These are phyloP conservation scores for Oreohelix idahoensis DNA, from an alignment of 1,140 invertebrate species.

Conservation along the genomic window DNA sequence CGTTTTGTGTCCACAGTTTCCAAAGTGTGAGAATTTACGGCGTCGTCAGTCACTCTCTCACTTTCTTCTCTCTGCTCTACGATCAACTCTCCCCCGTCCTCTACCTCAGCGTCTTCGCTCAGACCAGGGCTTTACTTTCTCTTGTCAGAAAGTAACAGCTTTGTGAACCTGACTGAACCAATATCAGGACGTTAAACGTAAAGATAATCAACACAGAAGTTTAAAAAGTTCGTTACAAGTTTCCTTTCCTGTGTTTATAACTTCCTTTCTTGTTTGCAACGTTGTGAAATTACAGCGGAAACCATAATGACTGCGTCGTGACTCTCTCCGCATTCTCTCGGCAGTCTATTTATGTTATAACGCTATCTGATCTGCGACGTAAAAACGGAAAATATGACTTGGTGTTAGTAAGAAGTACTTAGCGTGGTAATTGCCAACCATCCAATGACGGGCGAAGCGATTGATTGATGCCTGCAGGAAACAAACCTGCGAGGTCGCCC, in stretches of 20 bases:
- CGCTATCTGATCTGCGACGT: neutral
- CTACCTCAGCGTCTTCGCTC: constrained; percentile 20
- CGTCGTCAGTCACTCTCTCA: neutral
- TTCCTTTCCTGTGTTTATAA: neutral
- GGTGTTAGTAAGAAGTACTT: constrained; percentile 15
- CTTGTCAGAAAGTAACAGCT: neutral
- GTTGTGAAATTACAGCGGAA: neutral
- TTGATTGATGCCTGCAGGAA: constrained; percentile 30
- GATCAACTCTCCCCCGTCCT: neutral
- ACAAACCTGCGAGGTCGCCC: constrained; percentile 26
- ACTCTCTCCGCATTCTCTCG: neutral
- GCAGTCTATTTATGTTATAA: neutral
- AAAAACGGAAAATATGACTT: constrained; percentile 6
- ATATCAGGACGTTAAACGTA: too few relatives aligned
- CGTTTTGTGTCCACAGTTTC: neutral
- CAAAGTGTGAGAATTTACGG: neutral
- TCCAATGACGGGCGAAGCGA: constrained; percentile 14
- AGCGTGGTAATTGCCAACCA: constrained; percentile 31
- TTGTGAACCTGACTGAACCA: neutral
- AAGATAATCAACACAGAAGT: neutral
- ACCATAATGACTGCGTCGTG: neutral
- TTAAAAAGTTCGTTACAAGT: neutral
- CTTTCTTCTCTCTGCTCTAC: neutral
- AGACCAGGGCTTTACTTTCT: neutral
- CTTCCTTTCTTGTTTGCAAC: neutral